Evolutionary conservation across 2,888 invertebrate species (phyloP).

Genomic region (Pocota personata): DNA sequence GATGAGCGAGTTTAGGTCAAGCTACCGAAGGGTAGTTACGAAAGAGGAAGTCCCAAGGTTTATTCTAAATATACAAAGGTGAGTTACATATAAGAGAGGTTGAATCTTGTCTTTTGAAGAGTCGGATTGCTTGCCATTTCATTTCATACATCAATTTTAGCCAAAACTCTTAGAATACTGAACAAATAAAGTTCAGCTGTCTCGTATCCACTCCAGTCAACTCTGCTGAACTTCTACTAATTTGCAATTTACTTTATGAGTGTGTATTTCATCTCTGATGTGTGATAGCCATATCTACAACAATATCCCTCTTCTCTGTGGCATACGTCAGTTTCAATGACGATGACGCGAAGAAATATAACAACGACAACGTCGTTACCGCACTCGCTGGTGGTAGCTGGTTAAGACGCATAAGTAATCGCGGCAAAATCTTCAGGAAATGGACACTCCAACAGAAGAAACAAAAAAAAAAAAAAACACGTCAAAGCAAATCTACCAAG

Average conservation of each 20-base stretch:
- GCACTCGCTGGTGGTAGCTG: conserved; percentile 45
- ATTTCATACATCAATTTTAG: too few relatives aligned
- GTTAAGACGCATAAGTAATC: conserved; percentile 64
- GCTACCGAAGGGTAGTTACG: too few relatives aligned
- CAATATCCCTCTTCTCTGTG: conserved; percentile 40
- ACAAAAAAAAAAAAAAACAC: conserved; percentile 1
- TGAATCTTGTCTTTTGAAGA: too few relatives aligned
- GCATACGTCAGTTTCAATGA: conserved; percentile 67
- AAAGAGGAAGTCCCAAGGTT: too few relatives aligned
- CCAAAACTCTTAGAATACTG: too few relatives aligned
- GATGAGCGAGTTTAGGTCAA: too few relatives aligned
- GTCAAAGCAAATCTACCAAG: conserved; percentile 9
- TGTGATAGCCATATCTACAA: conserved; percentile 70
- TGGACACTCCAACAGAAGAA: conserved; percentile 42
- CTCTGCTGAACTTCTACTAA: conserved; percentile 66
- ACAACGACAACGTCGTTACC: conserved; percentile 37
- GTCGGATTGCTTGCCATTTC: too few relatives aligned
- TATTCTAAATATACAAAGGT: too few relatives aligned
- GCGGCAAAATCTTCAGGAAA: conserved; percentile 69
- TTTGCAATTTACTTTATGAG: conserved; percentile 74
- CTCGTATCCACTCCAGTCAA: conserved; percentile 17
- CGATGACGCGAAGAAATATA: conserved; percentile 50
- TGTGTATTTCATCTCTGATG: conserved; percentile 72
- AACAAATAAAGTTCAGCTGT: conserved; percentile 33
- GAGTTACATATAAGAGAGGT: too few relatives aligned